Evolutionary conservation across 2,797 vertebrate genomes (phyloP), one percentile per base, ranked within the genome.

Genomic region (Acipenser transmontanus): DNA sequence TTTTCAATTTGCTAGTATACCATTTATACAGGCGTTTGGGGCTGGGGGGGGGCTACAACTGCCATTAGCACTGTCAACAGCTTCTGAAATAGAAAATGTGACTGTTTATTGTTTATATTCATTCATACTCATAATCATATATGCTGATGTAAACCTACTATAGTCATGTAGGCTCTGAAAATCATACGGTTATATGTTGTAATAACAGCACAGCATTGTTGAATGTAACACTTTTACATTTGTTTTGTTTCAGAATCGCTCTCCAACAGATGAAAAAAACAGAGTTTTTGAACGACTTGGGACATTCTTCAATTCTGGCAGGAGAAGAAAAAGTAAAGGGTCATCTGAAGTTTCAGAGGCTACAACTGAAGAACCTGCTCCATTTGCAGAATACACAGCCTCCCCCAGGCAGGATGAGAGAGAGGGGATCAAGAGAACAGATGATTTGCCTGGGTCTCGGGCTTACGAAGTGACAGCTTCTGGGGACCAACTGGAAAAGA

Each of bases 261-360:
- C 68, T 76, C 80, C 80, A 11, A 6, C 12, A 0, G 85, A 84
- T 7, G 85, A 88, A 17, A 89, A 81, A 66, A 76, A n/a, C 50
- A 78, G 85, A 2, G 1, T 90, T 71, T 2, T 91, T 0, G 73
- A 70, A 20, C 89, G 89, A 6, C 48, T 92, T 9, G 77, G 70
- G 70, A 83, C 47, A 59, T 83, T 90, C 67, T 87, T 92, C 71
- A 71, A 0, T 47, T 71, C 74, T 49, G 86, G 49, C 68, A 79
- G 51, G 34, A 87, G 56, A 70, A 87, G 81, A 64, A 82, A 76
- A 76, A 78, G 70, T 12, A 77, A 65, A 56, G 70, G 73, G 1
- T 47, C 64, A 8, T 85, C 83, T 0, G 77, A 77, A 1, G 50
- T 68, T 9, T 78, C 12, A n/a, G 54, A 57, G 4, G 12, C 54